Conservation (phyloP, 2,797 vertebrate genomes). For the Heliangelus exortis region DNA sequence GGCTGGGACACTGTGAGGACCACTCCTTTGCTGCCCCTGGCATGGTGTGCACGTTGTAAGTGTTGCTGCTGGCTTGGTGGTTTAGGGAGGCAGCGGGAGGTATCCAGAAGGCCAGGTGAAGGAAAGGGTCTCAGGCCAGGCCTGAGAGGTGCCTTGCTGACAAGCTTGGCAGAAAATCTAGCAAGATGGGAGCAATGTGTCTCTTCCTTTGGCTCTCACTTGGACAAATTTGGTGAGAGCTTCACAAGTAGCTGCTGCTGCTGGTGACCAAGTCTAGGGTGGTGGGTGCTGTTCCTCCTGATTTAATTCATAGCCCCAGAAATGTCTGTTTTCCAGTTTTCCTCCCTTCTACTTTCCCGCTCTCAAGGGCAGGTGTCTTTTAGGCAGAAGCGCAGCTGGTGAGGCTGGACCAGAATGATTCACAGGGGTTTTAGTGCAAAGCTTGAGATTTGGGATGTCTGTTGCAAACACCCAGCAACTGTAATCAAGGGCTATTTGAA, state of each 20-base stretch:
- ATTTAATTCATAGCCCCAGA: neutral
- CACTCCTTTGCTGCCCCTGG: neutral
- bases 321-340: slow-evolving; percentile 28
- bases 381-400: slow-evolving; percentile 19
- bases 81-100: neutral
- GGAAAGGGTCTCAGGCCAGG: neutral
- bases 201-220: neutral
- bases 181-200: neutral
- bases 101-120: neutral
- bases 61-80: neutral
- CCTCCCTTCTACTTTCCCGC: neutral
- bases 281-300: neutral
- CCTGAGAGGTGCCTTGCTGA: neutral
- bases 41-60: neutral
- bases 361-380: neutral
- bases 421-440: neutral
- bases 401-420: neutral
- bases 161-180: slow-evolving; percentile 12
- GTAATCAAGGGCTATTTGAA: slow-evolving; percentile 26
- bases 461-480: neutral
- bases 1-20: neutral
- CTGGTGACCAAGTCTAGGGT: neutral
- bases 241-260: neutral
- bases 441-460: slow-evolving; percentile 9
- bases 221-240: neutral